Base-by-base conservation (phyloP, 1,140 invertebrate genomes). In the Ostrea denselamellosa region DNA sequence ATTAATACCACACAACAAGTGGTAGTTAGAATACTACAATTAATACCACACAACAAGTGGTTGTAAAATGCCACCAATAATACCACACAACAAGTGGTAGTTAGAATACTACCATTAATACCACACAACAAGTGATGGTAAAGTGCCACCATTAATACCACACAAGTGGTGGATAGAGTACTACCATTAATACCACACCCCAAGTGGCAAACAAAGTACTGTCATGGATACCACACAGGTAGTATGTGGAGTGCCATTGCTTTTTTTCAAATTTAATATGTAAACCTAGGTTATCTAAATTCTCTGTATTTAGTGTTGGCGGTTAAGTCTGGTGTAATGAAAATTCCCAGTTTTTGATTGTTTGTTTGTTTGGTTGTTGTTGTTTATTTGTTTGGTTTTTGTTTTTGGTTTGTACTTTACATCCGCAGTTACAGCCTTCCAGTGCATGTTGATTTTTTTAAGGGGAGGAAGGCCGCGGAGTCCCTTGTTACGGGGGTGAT, bases 401-500 rank as follows among this genome's bases (percentile, higher is more conserved):
- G n/a, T n/a, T n/a, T n/a, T n/a, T n/a, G n/a, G n/a, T n/a, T n/a
- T n/a, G n/a, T n/a, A n/a, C n/a, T n/a, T n/a, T n/a, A n/a, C n/a
- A n/a, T n/a, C n/a, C n/a, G n/a, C n/a, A n/a, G n/a, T n/a, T n/a
- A n/a, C n/a, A n/a, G n/a, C n/a, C n/a, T n/a, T n/a, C n/a, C 34
- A 44, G 34, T 44, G 34, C 5, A 5, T 44, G 34, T 44, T n/a
- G n/a, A n/a, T n/a, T n/a, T n/a, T n/a, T 44, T 44, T 44, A 2
- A 44, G 34, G 34, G 1, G 34, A 44, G 85, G 85, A 89, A 91
- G 17, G 90, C 92, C 53, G 92, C 93, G 12, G 91, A 92, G 87
- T 90, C 81, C 14, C 81, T 96, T 12, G 92, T 94, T 12, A 90
- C 92, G 28, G 94, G 92, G 28, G 87, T 95, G 7, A 93, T 94